Evolutionary conservation across 2,113 vertebrate species (phyloP), one percentile per base, ranked within the genome.

Genomic region (Parus major): DNA sequence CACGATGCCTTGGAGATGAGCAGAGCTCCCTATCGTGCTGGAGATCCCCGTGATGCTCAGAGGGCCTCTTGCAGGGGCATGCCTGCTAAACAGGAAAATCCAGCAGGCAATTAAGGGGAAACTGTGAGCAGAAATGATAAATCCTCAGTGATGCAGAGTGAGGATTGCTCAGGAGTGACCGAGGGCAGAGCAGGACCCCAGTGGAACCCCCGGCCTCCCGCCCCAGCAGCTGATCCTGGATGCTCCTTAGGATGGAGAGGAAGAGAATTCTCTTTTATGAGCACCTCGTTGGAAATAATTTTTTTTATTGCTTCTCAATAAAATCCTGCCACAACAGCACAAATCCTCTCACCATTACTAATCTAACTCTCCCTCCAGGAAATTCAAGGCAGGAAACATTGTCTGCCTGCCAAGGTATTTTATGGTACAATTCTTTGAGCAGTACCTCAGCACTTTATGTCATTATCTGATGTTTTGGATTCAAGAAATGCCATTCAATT

Each of bases 361-460:
- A 96, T 96, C 69, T 95, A 92, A 95, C 92, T 93, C 83, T 94
- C 91, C 96, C 96, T 86, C 83, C 88, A 95, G 94, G 95, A 97
- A 88, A 94, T 94, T 90, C 91, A 68, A 95, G 83, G 91, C 86
- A 92, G 94, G 69, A 95, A 93, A 88, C 35, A 31, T 84, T 86
- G 82, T 68, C 72, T 95, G 95, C 92, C 86, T 84, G 91, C 80
- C 2, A 44, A 95, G 83, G 76, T 94, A n/a, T 95, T 91, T 95
- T 94, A 96, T 60, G 69, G 72, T 59, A 93, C 80, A 41, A 85
- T 93, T 92, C 82, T 90, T 93, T 83, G 77, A 94, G 96, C 65
- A 21, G 91, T 60, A 71, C 88, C 88, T 86, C 3, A 0, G 76
- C 83, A 81, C 52, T 92, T 92, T 59, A 83, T 88, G 76, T 60